Evolutionary conservation across 2,888 invertebrate species (phyloP).

Genomic region (Alentia gelatinosa): DNA sequence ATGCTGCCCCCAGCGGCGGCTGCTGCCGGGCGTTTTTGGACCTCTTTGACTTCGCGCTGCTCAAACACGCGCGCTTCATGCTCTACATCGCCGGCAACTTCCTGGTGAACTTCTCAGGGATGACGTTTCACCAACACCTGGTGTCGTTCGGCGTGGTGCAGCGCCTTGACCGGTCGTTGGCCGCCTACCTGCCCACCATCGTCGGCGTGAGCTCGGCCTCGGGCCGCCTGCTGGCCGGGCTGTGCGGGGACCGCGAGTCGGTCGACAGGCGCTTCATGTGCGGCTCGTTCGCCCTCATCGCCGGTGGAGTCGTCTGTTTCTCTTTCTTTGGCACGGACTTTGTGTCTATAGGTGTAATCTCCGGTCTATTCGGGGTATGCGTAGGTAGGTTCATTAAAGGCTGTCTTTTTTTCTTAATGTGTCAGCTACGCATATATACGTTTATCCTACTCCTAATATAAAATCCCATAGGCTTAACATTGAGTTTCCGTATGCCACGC

Average conservation of each 20-base stretch:
- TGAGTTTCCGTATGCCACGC: no score
- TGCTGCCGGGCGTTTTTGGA: background rate
- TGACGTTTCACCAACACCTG: constrained; percentile 59
- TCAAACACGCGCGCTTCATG: constrained; percentile 56
- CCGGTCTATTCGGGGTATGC: constrained; percentile 13
- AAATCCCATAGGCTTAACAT: no score
- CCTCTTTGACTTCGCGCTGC: constrained; percentile 59
- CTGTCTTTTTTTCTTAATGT: no score
- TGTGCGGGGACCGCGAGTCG: constrained; percentile 56
- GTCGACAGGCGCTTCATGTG: constrained; percentile 58
- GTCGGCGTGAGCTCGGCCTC: constrained; percentile 59
- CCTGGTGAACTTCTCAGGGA: constrained; percentile 58
- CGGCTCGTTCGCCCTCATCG: constrained; percentile 45
- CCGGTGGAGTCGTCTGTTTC: constrained; percentile 54
- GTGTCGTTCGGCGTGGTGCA: constrained; percentile 7
- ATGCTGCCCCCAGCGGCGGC: background rate
- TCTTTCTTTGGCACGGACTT: constrained; percentile 58
- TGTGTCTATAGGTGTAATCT: constrained; percentile 46
- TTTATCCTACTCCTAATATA: no score
- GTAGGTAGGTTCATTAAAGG: background rate
- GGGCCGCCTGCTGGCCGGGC: constrained; percentile 52
- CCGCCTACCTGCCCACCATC: constrained; percentile 62
- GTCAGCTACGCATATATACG: no score
- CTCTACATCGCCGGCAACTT: constrained; percentile 61
- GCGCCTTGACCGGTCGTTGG: constrained; percentile 54